Percentiles rank a stretch among this genome's conserved stretches.
These are phyloP conservation scores for Archips crataeganus DNA, from an alignment of 2,888 invertebrate genomes.

Conservation along the genomic window DNA sequence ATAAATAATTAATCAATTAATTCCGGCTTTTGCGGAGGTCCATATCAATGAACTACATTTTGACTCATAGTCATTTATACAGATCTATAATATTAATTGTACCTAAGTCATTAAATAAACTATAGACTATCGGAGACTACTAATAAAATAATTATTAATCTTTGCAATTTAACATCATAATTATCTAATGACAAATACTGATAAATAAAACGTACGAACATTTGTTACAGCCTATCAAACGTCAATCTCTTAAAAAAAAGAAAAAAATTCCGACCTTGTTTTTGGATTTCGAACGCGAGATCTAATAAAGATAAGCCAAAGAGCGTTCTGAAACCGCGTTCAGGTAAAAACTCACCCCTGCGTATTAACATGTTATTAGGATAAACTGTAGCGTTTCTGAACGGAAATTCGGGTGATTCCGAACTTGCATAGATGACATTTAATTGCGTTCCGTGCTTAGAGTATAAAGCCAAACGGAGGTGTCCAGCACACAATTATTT, in stretches of 20 bases:
- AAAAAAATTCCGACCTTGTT: conserved; percentile 42
- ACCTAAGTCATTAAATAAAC: background rate
- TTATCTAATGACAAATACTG: conserved; percentile 38
- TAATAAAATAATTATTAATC: conserved; percentile 10
- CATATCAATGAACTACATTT: no score
- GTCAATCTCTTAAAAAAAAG: conserved; percentile 41
- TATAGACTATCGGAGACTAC: background rate
- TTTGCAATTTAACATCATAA: conserved; percentile 31
- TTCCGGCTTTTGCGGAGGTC: no score
- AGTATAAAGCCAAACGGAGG: background rate
- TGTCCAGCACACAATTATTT: background rate
- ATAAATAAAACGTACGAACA: conserved; percentile 34
- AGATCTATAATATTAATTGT: background rate
- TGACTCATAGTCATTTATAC: no score
- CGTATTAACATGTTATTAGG: conserved; percentile 75
- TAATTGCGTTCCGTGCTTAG: conserved; percentile 46
- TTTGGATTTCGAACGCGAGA: conserved; percentile 56
- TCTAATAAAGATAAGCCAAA: conserved; percentile 67
- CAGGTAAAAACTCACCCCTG: conserved; percentile 57
- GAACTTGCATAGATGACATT: conserved; percentile 50
- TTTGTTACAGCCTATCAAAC: conserved; percentile 34
- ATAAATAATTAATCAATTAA: no score
- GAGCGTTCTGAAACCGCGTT: conserved; percentile 59
- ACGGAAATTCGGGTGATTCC: conserved; percentile 63
- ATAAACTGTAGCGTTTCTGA: conserved; percentile 67